Evolutionary conservation across 1,140 invertebrate species (phyloP), one percentile per base, ranked within the genome.

Genomic region (Drosophila serrata): DNA sequence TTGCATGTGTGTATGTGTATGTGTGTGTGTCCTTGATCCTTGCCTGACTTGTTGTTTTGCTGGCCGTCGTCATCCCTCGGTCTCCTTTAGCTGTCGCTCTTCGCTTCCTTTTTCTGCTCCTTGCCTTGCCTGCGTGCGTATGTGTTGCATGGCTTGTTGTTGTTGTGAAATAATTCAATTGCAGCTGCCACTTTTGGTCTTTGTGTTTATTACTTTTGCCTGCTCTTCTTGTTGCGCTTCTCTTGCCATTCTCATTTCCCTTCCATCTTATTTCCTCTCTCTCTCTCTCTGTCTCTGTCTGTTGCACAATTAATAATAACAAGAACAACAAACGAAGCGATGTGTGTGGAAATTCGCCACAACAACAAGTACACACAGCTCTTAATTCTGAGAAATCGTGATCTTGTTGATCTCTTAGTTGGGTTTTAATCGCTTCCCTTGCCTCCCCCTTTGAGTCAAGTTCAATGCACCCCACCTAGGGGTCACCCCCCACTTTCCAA

Each of bases 111-210:
- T 68, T 90, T 61, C 72, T 40, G 64, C 75, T 69, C 43, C 78
- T 87, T 79, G 72, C 64, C 55, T 65, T 81, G 61, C 37, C 57
- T 65, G 40, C 45, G 37, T 68, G 51, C 59, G 24, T 60, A 15
- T 48, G 9, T 49, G 42, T 70, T 49, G 58, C 65, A 55, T 58
- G 27, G 60, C 29, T 53, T n/a, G n/a, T n/a, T n/a, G 63, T 59
- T 61, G 64, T 61, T 69, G 79, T 67, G 49, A 72, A 81, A 81
- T 86, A 82, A 81, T 82, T 82, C 45, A 82, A 85, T 86, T 91
- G 90, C 90, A 91, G 90, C 90, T 91, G 90, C 90, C 69, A 76
- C 81, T 80, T 91, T 91, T 82, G 49, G 60, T 29, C 63, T 79
- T 63, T 81, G 48, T 63, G 53, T 79, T 65, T 64, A 37, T 62